Base-by-base conservation (phyloP, 2,797 vertebrate genomes). In the Anabacerthia variegaticeps region DNA sequence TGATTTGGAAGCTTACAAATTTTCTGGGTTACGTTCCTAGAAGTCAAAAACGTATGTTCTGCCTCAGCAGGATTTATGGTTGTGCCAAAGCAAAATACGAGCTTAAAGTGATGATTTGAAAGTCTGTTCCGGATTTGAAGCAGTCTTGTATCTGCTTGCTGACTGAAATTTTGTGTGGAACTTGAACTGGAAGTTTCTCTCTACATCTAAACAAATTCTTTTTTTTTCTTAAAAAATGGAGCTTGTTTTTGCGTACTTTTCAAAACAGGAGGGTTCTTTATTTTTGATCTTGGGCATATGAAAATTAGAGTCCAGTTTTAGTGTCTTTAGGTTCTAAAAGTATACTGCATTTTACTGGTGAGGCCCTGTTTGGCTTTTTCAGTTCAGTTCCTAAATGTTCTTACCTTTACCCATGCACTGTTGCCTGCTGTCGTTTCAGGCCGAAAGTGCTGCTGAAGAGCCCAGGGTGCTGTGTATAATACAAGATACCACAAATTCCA, bases 371-470 rank as follows among this genome's bases (percentile, higher is more conserved):
- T 74, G 9, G 19, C 15, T 77, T 82, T 88, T 89, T 75, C 44
- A 27, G 0, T 71, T 55, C 18, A 83, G 28, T 17, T 83, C 22
- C 41, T 19, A 2, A 32, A 19, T 3, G 2, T 48, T 78, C 6
- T 67, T 46, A 6, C 14, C 48, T 39, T 68, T 43, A 39, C 7
- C 55, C 7, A 5, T 15, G 23, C 74, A 1, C 17, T 32, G 52
- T 28, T 82, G 71, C 39, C 54, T 92, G 20, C 44, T 93, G 63
- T 89, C 20, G 28, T 97, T 98, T 69, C 98, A 99, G 99, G 99
- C 99, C 90, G 99, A 99, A 95, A 99, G 99, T 98, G 99, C 99
- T 96, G 99, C 99, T 14, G 99, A 99, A 96, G 99, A 99, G 97
- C 99, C 99, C 75, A 97, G 99, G 97, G 99, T 99, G 97, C 98